phyloP scores from a whole-genome alignment of 1,140 invertebrate species.

The Hypothenemus hampei region DNA sequence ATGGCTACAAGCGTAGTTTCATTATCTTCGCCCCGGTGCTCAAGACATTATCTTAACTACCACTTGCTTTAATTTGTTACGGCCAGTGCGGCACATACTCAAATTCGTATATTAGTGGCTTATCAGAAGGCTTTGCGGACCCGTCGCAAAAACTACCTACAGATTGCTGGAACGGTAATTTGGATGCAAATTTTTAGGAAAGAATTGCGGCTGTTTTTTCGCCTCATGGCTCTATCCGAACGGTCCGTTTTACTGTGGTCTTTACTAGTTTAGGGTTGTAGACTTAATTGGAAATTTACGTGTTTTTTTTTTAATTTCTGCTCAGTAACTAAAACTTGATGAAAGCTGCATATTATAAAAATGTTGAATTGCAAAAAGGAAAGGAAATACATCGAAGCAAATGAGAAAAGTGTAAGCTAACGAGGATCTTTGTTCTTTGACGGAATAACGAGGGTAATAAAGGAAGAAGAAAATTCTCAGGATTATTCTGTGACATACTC shows the following conservation, averaged over 20 bases:
- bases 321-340: too few relatives aligned
- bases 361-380: too few relatives aligned
- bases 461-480: conserved; percentile 15
- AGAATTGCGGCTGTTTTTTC: conserved; percentile 3
- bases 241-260: too few relatives aligned
- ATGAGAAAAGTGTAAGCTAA: conserved; percentile 3
- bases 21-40: conserved; percentile 22
- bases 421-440: conserved; percentile 4
- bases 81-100: conserved; percentile 22
- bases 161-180: neutral
- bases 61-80: conserved; percentile 25
- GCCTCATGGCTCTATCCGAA: too few relatives aligned
- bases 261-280: too few relatives aligned
- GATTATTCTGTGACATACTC: conserved; percentile 16
- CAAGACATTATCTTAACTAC: conserved; percentile 23
- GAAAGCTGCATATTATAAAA: too few relatives aligned
- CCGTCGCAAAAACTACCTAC: conserved; percentile 12
- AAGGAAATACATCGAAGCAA: too few relatives aligned
- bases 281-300: too few relatives aligned
- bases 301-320: too few relatives aligned
- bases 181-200: conserved; percentile 5
- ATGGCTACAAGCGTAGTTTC: conserved; percentile 14
- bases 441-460: conserved; percentile 6
- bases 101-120: conserved; percentile 26
- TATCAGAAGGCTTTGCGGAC: conserved; percentile 14